Evolutionary conservation across 2,797 vertebrate species (phyloP).

Genomic region (Basileuterus tristriatus): DNA sequence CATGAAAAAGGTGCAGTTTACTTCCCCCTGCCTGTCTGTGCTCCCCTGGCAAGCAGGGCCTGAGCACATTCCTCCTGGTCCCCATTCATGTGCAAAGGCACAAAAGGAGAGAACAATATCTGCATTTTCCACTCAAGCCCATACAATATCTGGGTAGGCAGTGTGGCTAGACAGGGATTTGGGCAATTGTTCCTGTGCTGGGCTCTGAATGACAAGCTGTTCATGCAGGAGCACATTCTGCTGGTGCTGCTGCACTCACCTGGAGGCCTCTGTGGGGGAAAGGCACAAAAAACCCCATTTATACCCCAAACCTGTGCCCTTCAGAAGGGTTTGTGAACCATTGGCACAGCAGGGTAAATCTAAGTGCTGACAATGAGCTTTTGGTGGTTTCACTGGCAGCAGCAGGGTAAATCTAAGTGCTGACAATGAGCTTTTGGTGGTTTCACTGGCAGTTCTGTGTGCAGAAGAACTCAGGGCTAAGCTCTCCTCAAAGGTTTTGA

Average conservation of each 20-base stretch:
- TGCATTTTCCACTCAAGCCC: conserved; percentile 32
- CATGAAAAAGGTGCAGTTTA: conserved; percentile 26
- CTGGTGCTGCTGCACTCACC: neutral
- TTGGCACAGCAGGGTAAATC: neutral
- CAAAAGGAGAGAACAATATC: conserved; percentile 48
- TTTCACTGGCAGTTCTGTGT: neutral
- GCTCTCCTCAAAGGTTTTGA: neutral
- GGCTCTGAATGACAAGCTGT: conserved; percentile 25
- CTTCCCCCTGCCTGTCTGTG: neutral
- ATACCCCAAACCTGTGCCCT: neutral
- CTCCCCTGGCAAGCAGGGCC: conserved; percentile 40
- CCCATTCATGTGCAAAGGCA: conserved; percentile 38
- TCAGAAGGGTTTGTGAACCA: neutral
- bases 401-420: neutral
- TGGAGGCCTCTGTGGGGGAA: neutral
- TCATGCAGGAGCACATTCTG: conserved; percentile 4
- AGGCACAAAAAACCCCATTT: neutral
- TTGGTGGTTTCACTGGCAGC: neutral
- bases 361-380: neutral
- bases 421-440: neutral
- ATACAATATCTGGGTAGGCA: conserved; percentile 26
- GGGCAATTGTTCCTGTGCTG: conserved; percentile 29
- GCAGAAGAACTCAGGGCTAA: neutral
- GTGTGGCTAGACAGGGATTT: conserved; percentile 53
- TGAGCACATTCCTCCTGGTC: conserved; percentile 14